Conservation (phyloP, 2,888 invertebrate species). For the Amiota communis region DNA sequence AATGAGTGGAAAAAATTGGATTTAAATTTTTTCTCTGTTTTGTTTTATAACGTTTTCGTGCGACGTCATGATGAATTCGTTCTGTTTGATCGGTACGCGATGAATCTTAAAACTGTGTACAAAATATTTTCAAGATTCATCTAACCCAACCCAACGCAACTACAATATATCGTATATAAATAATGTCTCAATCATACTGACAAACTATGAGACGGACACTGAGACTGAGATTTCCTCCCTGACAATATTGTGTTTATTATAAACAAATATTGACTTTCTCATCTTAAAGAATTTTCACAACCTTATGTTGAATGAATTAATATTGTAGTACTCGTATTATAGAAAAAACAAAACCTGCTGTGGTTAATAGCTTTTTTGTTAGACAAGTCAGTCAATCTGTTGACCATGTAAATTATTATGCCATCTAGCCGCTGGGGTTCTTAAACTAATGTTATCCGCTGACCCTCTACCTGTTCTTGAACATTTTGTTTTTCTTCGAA, state of each 20-base stretch:
- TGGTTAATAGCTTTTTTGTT: no score
- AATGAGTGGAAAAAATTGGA: conserved; percentile 38
- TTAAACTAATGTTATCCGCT: not conserved
- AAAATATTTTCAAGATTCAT: not conserved
- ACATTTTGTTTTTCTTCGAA: no score
- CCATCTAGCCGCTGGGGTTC: conserved; percentile 10
- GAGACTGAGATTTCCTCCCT: not conserved
- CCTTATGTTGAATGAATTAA: not conserved
- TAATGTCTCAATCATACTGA: not conserved
- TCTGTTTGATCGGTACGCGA: not conserved
- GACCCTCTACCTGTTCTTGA: no score
- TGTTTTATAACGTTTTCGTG: conserved; percentile 38
- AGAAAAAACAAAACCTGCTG: no score
- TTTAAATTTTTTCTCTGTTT: conserved; percentile 29
- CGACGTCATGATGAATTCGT: conserved; percentile 38
- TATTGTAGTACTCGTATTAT: not conserved
- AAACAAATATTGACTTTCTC: conserved; percentile 13
- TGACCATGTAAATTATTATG: conserved; percentile 49
- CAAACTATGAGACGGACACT: no score
- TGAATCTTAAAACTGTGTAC: not conserved
- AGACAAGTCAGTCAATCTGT: conserved; percentile 32
- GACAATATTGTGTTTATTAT: conserved; percentile 1
- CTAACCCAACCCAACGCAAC: not conserved
- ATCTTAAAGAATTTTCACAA: conserved; percentile 1
- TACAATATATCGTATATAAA: no score